phyloP scores from a whole-genome alignment of 2,888 invertebrate species.

The Pheosia gnoma region DNA sequence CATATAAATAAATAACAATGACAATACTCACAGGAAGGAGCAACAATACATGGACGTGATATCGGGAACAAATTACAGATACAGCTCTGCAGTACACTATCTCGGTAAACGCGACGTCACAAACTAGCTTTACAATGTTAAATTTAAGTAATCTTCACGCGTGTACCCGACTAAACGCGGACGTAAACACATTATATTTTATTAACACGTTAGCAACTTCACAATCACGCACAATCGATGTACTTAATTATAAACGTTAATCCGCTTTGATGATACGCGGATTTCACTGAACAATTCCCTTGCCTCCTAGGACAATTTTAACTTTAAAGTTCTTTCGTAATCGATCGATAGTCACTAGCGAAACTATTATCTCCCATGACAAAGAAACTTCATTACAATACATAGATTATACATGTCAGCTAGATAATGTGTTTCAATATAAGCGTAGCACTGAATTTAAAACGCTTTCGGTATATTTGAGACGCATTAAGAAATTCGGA shows the following conservation, averaged over 20 bases:
- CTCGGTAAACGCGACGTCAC: slow-evolving; percentile 48
- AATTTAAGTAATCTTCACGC: slow-evolving; percentile 51
- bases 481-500: neutral
- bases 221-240: slow-evolving; percentile 29
- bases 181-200: slow-evolving; percentile 56
- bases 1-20: slow-evolving; percentile 20
- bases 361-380: slow-evolving; percentile 72
- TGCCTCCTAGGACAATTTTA: slow-evolving; percentile 22
- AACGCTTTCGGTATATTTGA: neutral
- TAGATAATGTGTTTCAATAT: slow-evolving; percentile 28
- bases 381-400: slow-evolving; percentile 67
- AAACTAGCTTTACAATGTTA: slow-evolving; percentile 32
- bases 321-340: slow-evolving; percentile 77
- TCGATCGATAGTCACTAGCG: slow-evolving; percentile 75
- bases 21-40: slow-evolving; percentile 79
- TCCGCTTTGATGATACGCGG: slow-evolving; percentile 34
- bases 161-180: slow-evolving; percentile 46
- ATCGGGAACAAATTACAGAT: slow-evolving; percentile 54
- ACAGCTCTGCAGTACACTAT: slow-evolving; percentile 46
- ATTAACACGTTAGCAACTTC: slow-evolving; percentile 50
- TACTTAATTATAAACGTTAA: slow-evolving; percentile 16
- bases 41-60: slow-evolving; percentile 83
- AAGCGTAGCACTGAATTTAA: slow-evolving; percentile 45
- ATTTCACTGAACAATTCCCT: slow-evolving; percentile 32
- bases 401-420: slow-evolving; percentile 10